A percentile compares a stretch with the other conserved stretches of the same genome.
These are phyloP conservation scores for Sebastes hubbsi DNA, from an alignment of 2,797 vertebrate species.

Conservation along the genomic window DNA sequence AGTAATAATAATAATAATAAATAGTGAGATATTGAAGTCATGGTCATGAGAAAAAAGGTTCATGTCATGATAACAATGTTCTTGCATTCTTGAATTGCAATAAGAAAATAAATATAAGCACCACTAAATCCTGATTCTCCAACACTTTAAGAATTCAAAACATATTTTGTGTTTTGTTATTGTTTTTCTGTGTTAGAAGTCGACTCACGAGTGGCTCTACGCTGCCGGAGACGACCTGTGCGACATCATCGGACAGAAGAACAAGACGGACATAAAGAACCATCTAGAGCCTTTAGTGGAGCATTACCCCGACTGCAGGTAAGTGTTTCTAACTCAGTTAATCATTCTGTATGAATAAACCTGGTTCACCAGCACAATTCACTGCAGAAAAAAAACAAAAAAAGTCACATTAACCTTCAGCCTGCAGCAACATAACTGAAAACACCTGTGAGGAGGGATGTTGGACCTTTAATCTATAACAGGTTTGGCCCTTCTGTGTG, in stretches of 20 bases:
- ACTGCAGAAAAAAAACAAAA: background rate
- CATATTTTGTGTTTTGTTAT: background rate
- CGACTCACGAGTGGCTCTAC: conserved; percentile 83
- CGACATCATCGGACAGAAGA: conserved; percentile 80
- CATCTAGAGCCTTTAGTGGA: conserved; percentile 76
- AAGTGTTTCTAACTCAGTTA: background rate
- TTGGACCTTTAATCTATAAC: too few relatives aligned
- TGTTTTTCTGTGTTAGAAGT: conserved; percentile 72
- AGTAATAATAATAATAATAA: too few relatives aligned
- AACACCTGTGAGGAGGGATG: too few relatives aligned
- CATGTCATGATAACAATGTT: background rate
- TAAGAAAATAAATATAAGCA: background rate
- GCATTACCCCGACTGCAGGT: conserved; percentile 91
- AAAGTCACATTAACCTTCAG: too few relatives aligned
- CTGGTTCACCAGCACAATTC: background rate
- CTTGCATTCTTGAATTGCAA: background rate
- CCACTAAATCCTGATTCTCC: background rate
- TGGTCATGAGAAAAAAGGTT: background rate
- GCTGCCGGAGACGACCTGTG: conserved; percentile 80
- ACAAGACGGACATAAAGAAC: conserved; percentile 79
- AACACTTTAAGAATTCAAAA: too few relatives aligned
- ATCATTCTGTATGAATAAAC: background rate
- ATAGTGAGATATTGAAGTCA: background rate
- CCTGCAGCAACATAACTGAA: too few relatives aligned
- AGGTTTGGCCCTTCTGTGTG: too few relatives aligned